A percentile compares a stretch with the other conserved stretches of the same genome.
phyloP scores from a whole-genome alignment of 2,888 invertebrate species.

The Suillia variegata region DNA sequence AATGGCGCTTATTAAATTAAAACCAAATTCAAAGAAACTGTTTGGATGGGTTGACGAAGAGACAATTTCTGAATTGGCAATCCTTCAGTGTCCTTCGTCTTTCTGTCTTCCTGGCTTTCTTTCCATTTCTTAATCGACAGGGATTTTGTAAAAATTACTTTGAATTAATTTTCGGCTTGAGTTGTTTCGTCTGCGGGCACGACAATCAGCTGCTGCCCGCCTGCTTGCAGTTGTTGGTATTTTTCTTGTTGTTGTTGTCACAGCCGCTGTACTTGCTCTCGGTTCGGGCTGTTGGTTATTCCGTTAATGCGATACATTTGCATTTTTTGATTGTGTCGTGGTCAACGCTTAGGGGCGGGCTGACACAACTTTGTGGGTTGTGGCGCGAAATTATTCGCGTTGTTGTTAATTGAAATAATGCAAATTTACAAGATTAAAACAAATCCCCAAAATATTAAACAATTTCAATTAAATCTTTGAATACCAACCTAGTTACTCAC shows the following conservation, averaged over 20 bases:
- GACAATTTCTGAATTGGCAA: neutral
- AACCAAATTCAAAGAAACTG: constrained; percentile 18
- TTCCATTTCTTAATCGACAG: constrained; percentile 24
- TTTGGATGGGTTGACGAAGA: neutral
- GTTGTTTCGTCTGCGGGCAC: constrained; percentile 14
- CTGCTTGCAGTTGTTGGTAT: neutral
- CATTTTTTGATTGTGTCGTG: constrained; percentile 57
- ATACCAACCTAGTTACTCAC: neutral
- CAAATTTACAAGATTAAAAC: constrained; percentile 53
- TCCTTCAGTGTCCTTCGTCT: neutral
- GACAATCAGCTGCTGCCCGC: neutral
- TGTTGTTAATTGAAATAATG: constrained; percentile 53
- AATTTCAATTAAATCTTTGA: constrained; percentile 51
- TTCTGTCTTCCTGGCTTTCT: neutral
- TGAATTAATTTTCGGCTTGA: constrained; percentile 40
- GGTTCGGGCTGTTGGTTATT: constrained; percentile 36
- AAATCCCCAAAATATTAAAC: constrained; percentile 52
- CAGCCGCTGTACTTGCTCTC: constrained; percentile 27
- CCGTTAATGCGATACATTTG: constrained; percentile 57
- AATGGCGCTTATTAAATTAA: constrained; percentile 39
- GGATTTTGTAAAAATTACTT: constrained; percentile 43
- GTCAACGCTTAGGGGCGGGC: constrained; percentile 46
- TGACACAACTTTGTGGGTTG: neutral
- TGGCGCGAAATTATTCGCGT: constrained; percentile 8
- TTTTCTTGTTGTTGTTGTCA: constrained; percentile 20